Evolutionary conservation across 2,797 vertebrate species (phyloP).

Genomic region (Xiphophorus birchmanni): DNA sequence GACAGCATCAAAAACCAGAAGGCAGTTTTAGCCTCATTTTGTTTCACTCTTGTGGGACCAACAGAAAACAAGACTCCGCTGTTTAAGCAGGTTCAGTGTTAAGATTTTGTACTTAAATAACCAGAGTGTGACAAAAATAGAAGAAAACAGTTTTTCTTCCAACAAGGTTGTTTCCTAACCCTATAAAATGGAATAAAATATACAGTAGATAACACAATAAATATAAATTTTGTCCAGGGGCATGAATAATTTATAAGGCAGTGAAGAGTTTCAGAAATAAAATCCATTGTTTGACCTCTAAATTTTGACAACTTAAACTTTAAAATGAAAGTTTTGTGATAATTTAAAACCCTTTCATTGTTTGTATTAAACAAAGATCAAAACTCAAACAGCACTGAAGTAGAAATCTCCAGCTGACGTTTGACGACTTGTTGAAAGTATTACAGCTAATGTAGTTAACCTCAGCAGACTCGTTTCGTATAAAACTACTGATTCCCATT

Average conservation of each 20-base stretch:
- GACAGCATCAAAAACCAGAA: background rate
- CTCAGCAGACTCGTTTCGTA: background rate
- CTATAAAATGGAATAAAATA: background rate
- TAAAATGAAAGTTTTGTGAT: slow-evolving; percentile 9
- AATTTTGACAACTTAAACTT: background rate
- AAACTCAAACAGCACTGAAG: background rate
- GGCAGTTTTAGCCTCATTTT: background rate
- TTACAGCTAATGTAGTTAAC: background rate
- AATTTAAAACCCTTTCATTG: background rate
- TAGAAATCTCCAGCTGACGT: background rate
- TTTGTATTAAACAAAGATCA: slow-evolving; percentile 8
- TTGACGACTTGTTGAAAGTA: slow-evolving; percentile 12
- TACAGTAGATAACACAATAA: no score
- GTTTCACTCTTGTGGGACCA: background rate
- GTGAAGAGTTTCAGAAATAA: background rate
- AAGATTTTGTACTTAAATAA: background rate
- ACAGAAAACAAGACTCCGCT: background rate
- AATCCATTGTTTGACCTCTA: background rate
- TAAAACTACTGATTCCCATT: slow-evolving; percentile 9
- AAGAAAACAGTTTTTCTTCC: background rate
- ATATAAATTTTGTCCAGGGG: background rate
- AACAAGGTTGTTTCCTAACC: background rate
- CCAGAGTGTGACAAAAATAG: background rate
- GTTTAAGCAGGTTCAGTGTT: background rate
- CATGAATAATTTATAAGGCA: background rate